phyloP scores from a whole-genome alignment of 2,797 vertebrate species.

The Martes flavigula region DNA sequence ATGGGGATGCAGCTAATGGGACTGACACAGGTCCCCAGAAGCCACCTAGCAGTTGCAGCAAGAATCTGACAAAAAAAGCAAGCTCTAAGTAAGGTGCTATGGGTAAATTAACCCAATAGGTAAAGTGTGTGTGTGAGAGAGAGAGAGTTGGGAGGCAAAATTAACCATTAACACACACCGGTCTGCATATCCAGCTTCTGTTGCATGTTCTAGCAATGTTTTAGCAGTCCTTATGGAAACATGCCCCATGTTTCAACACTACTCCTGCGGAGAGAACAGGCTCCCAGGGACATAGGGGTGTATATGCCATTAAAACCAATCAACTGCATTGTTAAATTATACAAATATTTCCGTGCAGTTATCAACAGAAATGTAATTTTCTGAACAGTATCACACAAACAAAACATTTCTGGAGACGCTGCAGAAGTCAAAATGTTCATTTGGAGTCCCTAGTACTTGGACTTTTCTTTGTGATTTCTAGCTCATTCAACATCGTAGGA shows the following conservation, averaged over 20 bases:
- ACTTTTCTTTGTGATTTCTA: not conserved
- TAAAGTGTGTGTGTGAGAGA: not conserved
- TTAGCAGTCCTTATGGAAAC: slow-evolving; percentile 31
- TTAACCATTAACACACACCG: not conserved
- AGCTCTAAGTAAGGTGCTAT: not conserved
- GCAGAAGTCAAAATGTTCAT: not conserved
- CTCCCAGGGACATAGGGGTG: not conserved
- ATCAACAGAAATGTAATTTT: slow-evolving; percentile 55
- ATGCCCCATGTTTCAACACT: not conserved
- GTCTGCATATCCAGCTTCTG: not conserved
- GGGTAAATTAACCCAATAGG: slow-evolving; percentile 18
- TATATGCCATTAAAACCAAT: slow-evolving; percentile 43
- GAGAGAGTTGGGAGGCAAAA: not conserved
- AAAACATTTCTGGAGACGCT: not conserved
- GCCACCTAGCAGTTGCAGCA: not conserved
- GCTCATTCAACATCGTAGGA: not conserved
- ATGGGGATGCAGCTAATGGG: slow-evolving; percentile 43
- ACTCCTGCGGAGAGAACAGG: not conserved
- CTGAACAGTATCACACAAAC: slow-evolving; percentile 29
- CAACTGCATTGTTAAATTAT: slow-evolving; percentile 45
- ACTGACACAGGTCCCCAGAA: slow-evolving; percentile 33
- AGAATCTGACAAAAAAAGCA: not conserved
- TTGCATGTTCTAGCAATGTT: not conserved
- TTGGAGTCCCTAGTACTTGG: not conserved
- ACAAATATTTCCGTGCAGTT: slow-evolving; percentile 59